These are phyloP conservation scores for Ectemnius cavifrons DNA, from an alignment of 2,888 invertebrate genomes.

Conservation along the genomic window DNA sequence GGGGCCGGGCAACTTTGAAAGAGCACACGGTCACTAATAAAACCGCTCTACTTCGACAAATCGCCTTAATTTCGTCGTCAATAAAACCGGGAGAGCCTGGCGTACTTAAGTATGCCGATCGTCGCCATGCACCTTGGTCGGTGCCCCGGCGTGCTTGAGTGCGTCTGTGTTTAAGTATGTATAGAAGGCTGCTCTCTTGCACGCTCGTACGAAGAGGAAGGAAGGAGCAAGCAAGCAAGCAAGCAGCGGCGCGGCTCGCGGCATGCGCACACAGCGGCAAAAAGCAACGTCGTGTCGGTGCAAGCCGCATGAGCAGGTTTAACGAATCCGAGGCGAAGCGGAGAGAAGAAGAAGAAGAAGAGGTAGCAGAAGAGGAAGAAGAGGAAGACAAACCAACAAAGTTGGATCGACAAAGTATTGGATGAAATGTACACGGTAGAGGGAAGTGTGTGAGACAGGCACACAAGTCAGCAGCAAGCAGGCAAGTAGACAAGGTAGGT, in stretches of 20 bases:
- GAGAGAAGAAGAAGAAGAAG: conserved; percentile 36
- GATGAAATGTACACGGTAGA: no score
- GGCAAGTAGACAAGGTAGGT: neutral
- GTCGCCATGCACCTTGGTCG: conserved; percentile 11
- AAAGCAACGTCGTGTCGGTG: conserved; percentile 31
- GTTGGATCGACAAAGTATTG: no score
- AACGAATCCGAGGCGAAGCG: conserved; percentile 43
- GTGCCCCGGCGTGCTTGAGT: neutral
- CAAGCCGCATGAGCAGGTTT: conserved; percentile 45
- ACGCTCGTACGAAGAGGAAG: neutral
- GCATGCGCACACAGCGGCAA: conserved; percentile 1
- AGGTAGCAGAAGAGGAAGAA: neutral
- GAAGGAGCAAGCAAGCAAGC: neutral
- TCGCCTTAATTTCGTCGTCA: conserved; percentile 48
- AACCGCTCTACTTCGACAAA: conserved; percentile 39
- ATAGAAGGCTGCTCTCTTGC: neutral
- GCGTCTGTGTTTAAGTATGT: no score
- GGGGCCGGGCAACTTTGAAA: conserved; percentile 25
- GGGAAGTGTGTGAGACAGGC: neutral
- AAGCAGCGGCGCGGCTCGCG: neutral
- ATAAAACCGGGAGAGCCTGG: conserved; percentile 37
- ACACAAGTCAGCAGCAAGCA: neutral
- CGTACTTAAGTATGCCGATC: conserved; percentile 36
- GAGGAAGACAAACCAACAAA: neutral
- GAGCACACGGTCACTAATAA: conserved; percentile 31